Evolutionary conservation across 2,797 vertebrate species (phyloP), one percentile per base, ranked within the genome.

Genomic region (Myotis myotis): DNA sequence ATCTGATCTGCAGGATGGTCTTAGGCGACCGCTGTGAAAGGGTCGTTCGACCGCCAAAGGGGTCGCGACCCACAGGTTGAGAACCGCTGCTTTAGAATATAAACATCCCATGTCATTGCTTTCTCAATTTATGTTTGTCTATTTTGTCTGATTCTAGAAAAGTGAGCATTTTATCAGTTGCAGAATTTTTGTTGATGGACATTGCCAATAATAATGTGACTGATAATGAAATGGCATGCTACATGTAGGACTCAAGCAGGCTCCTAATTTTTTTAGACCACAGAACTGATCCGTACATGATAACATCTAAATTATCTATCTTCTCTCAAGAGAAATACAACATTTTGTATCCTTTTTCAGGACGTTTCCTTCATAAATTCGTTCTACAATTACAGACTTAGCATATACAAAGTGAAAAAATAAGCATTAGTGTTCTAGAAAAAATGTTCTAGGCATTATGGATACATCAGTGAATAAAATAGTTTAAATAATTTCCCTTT

Each of bases 61-160:
- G 41, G 8, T 41, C 41, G 41, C 8, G 41, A 41, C 41, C 41
- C 41, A 41, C 41, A 41, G 41, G 41, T 41, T 41, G 41, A 41
- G 41, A 41, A 41, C 41, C 8, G 8, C 41, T 41, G 41, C 75
- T 72, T 92, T 64, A 62, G 76, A 87, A 79, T 94, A 51, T 53
- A 89, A 90, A 51, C 5, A 17, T 71, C n/a, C 83, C 49, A 36
- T 4, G 22, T 78, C 60, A 30, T 38, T 82, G 81, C 62, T 89
- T 78, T 93, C 33, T 85, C 53, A 88, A 33, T 71, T 49, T 78
- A 25, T 72, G 22, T 49, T 57, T 74, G 33, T 71, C 57, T 83
- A 22, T 70, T 75, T 90, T 81, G 44, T 71, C 25, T 78, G 44
- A 85, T 85, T 92, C 68, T 82, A 75, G 86, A 51, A 87, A 89